phyloP scores from a whole-genome alignment of 2,888 invertebrate species.

The Epirrita christyi region DNA sequence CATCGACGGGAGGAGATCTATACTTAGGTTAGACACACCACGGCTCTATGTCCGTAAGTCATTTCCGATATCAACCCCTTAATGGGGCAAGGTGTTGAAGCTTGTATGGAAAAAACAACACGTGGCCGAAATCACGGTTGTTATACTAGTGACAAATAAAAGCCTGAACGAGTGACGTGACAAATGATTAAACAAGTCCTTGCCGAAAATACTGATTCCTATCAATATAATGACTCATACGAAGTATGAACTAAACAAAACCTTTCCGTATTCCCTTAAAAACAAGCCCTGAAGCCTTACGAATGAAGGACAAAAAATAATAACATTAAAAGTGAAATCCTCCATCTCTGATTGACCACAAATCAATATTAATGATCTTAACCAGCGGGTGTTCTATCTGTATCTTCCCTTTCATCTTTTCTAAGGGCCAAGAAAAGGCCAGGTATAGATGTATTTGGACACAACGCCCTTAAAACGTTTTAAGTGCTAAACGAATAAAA shows the following conservation, averaged over 20 bases:
- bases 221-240: slow-evolving; percentile 14
- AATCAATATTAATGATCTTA: slow-evolving; percentile 85
- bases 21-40: no score
- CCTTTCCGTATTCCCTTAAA: slow-evolving; percentile 39
- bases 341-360: slow-evolving; percentile 84
- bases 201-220: slow-evolving; percentile 3
- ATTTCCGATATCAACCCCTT: no score
- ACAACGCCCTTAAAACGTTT: slow-evolving; percentile 82
- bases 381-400: slow-evolving; percentile 76
- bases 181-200: no score
- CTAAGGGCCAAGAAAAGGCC: slow-evolving; percentile 53
- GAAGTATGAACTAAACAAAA: slow-evolving; percentile 17
- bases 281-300: slow-evolving; percentile 56
- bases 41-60: no score
- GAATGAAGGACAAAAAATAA: slow-evolving; percentile 64
- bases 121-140: no score
- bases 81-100: no score
- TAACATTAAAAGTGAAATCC: slow-evolving; percentile 83
- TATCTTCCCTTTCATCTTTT: slow-evolving; percentile 54
- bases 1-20: no score
- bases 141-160: no score
- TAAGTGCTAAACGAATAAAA: slow-evolving; percentile 85
- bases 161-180: no score
- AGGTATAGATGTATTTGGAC: slow-evolving; percentile 68
- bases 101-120: no score